A percentile compares a stretch with the other conserved stretches of the same genome.
These are phyloP conservation scores for Pseudorasbora parva DNA, from an alignment of 2,113 vertebrate genomes.

Conservation along the genomic window DNA sequence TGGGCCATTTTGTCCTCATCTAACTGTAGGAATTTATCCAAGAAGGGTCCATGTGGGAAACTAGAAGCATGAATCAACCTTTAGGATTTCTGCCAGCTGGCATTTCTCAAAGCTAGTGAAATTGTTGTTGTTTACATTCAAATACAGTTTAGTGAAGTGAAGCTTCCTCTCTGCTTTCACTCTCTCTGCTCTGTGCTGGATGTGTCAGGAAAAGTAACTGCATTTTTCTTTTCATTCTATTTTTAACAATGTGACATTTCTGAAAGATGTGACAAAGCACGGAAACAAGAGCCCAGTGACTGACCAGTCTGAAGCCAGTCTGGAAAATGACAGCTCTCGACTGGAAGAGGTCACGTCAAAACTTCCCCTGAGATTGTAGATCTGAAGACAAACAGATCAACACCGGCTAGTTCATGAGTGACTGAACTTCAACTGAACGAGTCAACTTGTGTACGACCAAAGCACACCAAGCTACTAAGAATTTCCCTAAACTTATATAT, in stretches of 20 bases:
- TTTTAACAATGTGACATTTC: conserved; percentile 4
- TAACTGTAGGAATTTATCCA: neutral
- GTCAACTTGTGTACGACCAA: neutral
- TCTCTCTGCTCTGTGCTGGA: neutral
- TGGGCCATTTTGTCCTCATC: neutral
- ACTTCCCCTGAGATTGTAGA: neutral
- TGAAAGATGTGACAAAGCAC: neutral
- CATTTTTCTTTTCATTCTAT: conserved; percentile 11
- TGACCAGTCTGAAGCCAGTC: neutral
- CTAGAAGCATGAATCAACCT: too few relatives aligned
- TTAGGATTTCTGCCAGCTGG: neutral
- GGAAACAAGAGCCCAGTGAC: neutral
- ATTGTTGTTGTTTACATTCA: neutral
- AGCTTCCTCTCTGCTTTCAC: neutral
- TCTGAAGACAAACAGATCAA: conserved; percentile 1
- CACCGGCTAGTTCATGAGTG: neutral
- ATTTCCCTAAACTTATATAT: neutral
- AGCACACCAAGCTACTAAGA: too few relatives aligned
- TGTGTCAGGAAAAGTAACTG: neutral
- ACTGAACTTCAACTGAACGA: neutral
- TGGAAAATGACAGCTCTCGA: neutral
- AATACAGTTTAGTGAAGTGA: neutral
- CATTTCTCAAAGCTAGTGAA: neutral
- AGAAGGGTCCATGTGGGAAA: neutral
- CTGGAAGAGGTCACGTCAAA: neutral